These are phyloP conservation scores for Nomada lathburiana DNA, from an alignment of 2,888 invertebrate genomes.

Conservation along the genomic window DNA sequence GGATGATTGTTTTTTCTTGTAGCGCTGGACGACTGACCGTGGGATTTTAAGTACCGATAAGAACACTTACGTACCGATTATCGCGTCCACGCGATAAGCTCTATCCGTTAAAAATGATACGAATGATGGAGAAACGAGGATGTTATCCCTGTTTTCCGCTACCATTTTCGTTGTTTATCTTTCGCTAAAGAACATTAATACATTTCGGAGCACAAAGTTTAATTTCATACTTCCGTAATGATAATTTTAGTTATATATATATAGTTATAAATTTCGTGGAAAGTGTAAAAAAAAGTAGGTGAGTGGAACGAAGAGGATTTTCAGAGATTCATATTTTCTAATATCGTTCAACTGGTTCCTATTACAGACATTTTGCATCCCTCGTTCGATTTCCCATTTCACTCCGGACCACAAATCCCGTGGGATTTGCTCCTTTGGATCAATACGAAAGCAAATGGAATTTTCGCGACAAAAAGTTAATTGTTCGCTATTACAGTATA, in stretches of 20 bases:
- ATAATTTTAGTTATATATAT: background rate
- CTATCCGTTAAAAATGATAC: constrained; percentile 21
- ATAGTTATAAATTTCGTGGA: background rate
- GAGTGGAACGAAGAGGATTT: background rate
- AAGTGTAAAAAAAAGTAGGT: background rate
- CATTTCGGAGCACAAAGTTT: no score
- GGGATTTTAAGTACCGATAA: constrained; percentile 43
- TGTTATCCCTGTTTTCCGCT: constrained; percentile 14
- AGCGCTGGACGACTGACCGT: background rate
- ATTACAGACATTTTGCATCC: constrained; percentile 21
- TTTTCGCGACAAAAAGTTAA: constrained; percentile 4
- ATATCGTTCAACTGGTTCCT: constrained; percentile 1
- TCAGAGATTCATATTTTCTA: constrained; percentile 7
- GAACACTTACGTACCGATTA: constrained; percentile 19
- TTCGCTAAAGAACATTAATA: background rate
- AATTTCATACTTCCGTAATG: background rate
- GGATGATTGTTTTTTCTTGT: constrained; percentile 1
- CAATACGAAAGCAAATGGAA: constrained; percentile 19
- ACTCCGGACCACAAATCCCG: background rate
- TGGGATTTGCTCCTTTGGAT: constrained; percentile 3
- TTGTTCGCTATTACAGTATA: background rate
- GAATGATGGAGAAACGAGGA: constrained; percentile 6
- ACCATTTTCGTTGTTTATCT: background rate
- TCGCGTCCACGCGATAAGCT: constrained; percentile 27
- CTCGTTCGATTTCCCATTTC: constrained; percentile 14